Evolutionary conservation across 2,888 invertebrate genomes (phyloP), one percentile per base, ranked within the genome.

Genomic region (Cheilosia urbana): DNA sequence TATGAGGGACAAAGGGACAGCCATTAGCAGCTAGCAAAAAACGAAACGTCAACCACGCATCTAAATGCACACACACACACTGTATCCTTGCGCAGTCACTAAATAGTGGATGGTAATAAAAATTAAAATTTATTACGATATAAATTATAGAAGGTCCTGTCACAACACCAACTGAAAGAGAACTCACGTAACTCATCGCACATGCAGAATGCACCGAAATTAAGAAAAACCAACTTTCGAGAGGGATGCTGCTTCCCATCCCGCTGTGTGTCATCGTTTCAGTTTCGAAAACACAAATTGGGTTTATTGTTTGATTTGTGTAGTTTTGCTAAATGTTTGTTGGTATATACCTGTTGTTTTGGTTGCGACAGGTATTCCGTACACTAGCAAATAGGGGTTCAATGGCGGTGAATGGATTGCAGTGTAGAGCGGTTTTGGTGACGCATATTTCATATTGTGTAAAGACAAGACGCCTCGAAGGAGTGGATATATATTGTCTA

Each of bases 401-500:
- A 68, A 60, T 53, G 69, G 62, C 76, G 60, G 76, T 78, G 68
- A 69, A 80, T 84, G 80, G 69, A 78, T 63, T 68, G 65, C 51
- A 79, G 68, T 9, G 4, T n/a, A 19, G 47, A 77, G 69, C 69
- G 84, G 71, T 80, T 84, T 60, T 71, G 71, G 80, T 83, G 84
- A 84, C 84, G 80, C 71, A 80, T 80, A 84, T 75, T 84, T 84
- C 69, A 71, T 75, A 75, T 73, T 72, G 65, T 68, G 65, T 79
- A 53, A 60, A 76, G 69, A 77, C 77, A 55, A 53, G 79, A 69
- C 73, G 57, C 73, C 69, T 66, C 30, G 19, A 68, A 80, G 65
- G 68, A 84, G 63, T 72, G 79, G 71, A 76, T 65, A 80, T 65
- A 84, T 65, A 84, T 80, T 84, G 75, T 90, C 89, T 91, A 92